Evolutionary conservation across 2,113 vertebrate species (phyloP), one percentile per base, ranked within the genome.

Genomic region (Carollia perspicillata): DNA sequence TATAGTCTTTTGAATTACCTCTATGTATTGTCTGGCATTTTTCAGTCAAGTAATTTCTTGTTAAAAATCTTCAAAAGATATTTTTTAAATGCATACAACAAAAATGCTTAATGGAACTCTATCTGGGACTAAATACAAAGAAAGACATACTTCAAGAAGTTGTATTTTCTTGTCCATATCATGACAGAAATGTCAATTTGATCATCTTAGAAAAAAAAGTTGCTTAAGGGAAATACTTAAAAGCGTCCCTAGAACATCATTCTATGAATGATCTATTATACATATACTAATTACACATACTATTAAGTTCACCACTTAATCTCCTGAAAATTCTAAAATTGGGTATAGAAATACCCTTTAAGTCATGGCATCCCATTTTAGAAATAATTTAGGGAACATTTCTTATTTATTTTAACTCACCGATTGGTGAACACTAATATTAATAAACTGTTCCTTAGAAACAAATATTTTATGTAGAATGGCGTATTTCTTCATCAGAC

Each of bases 91-190:
- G 58, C 26, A 84, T 40, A 60, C 53, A 96, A 74, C 4, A 94
- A 13, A 87, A 96, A 96, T 47, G 11, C 10, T 88, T 80, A 80
- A 53, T 71, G 42, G 30, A 96, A 89, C 23, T 96, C 16, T 84
- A 75, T 95, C 55, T 97, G 89, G 51, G 51, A 89, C 87, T 28
- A 60, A 60, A 81, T 75, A 28, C 84, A 72, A 14, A 79, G 85
- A 85, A 16, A 84, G 8, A 80, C 35, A 94, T 23, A 42, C 10
- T 98, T 96, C 33, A 94, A 65, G 84, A 96, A 66, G 16, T 51
- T 97, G 93, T 40, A 47, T 94, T 69, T 53, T 95, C 96, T 93
- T 97, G 88, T 89, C 83, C 72, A 83, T 96, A 95, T 92, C 28
- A 58, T 94, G 23, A 1, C 1, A 77, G 83, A 94, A 84, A 96